These are phyloP conservation scores for Beaufortia kweichowensis DNA, from an alignment of 2,113 vertebrate genomes.

Conservation along the genomic window DNA sequence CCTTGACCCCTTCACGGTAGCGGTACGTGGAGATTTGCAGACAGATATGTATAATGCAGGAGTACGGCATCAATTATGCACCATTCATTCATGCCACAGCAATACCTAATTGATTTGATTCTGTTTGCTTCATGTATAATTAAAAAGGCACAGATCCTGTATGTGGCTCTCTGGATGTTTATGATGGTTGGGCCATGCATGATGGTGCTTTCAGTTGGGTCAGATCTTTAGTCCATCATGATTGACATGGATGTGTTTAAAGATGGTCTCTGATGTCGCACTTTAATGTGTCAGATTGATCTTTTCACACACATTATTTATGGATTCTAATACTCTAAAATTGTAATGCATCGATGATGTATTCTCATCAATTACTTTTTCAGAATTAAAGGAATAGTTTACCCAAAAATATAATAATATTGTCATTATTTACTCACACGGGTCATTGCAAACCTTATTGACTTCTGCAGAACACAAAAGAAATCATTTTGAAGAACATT, in stretches of 20 bases:
- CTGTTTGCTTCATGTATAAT: slow-evolving; percentile 69
- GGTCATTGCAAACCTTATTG: too few species aligned
- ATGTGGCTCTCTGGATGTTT: slow-evolving; percentile 48
- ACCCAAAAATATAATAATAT: too few species aligned
- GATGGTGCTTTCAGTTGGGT: slow-evolving; percentile 7
- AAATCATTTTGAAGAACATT: too few species aligned
- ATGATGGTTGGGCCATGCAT: slow-evolving; percentile 20
- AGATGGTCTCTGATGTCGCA: neutral
- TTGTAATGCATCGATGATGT: too few species aligned
- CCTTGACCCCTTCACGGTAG: slow-evolving; percentile 53
- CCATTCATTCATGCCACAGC: slow-evolving; percentile 70
- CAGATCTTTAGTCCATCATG: slow-evolving; percentile 1
- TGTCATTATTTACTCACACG: too few species aligned
- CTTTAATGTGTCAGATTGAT: neutral
- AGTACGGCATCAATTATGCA: slow-evolving; percentile 69
- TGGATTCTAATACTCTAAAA: too few species aligned
- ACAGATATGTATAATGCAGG: slow-evolving; percentile 67
- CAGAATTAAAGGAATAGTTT: too few species aligned
- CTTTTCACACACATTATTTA: neutral
- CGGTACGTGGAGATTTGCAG: slow-evolving; percentile 57
- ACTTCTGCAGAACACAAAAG: too few species aligned
- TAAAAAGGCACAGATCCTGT: slow-evolving; percentile 56
- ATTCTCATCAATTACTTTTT: too few species aligned
- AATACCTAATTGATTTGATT: slow-evolving; percentile 71
- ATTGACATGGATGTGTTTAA: neutral